Percentiles rank a stretch among this genome's conserved stretches.
Evolutionary conservation across 2,888 invertebrate species (phyloP).

Genomic region (Amphipyra berbera): DNA sequence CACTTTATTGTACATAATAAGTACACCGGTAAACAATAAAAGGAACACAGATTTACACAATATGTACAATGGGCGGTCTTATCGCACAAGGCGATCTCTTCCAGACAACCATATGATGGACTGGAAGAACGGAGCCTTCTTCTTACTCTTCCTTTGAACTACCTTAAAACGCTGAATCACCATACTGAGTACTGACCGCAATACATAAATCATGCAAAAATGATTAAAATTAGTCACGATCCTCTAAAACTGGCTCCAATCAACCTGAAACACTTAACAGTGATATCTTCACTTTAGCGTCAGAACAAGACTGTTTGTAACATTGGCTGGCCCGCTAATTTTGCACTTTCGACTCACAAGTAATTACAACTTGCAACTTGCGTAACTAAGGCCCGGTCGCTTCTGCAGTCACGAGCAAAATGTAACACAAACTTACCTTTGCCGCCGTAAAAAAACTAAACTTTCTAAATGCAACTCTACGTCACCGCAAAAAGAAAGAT

Average conservation of each 20-base stretch:
- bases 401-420: slow-evolving; percentile 87
- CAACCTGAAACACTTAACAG: slow-evolving; percentile 40
- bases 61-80: no score
- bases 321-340: slow-evolving; percentile 76
- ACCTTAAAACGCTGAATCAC: slow-evolving; percentile 14
- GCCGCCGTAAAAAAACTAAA: slow-evolving; percentile 32
- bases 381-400: slow-evolving; percentile 80
- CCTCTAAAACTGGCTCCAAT: slow-evolving; percentile 40
- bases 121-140: no score
- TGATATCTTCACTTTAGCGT: slow-evolving; percentile 42
- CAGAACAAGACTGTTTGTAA: slow-evolving; percentile 58
- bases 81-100: no score
- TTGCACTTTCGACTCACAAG: slow-evolving; percentile 84
- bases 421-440: slow-evolving; percentile 66
- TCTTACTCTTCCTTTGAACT: no score
- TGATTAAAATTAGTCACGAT: slow-evolving; percentile 2
- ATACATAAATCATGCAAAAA: slow-evolving; percentile 8
- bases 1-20: no score
- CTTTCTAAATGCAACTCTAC: slow-evolving; percentile 59
- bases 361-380: slow-evolving; percentile 84
- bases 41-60: no score
- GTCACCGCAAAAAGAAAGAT: slow-evolving; percentile 44
- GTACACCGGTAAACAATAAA: no score
- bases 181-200: slow-evolving; percentile 3
- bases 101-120: no score